phyloP scores from a whole-genome alignment of 2,113 vertebrate species.

The Phylloscopus whistleri region DNA sequence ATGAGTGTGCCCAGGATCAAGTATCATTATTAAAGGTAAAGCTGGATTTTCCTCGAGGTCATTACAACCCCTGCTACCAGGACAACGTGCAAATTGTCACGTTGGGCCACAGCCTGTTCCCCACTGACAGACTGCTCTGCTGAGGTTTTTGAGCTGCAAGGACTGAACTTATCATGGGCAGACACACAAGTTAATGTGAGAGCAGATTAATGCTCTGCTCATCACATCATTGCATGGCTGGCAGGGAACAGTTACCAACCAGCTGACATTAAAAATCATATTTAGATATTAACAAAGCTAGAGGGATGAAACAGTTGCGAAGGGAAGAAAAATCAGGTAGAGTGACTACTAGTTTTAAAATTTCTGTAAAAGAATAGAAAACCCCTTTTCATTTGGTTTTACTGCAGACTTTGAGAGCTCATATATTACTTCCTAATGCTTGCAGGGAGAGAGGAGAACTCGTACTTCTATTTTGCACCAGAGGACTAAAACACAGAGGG shows the following conservation, averaged over 20 bases:
- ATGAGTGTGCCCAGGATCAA: neutral
- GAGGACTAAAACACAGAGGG: neutral
- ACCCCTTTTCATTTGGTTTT: neutral
- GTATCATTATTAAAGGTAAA: neutral
- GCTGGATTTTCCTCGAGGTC: neutral
- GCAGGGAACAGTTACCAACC: neutral
- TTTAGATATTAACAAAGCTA: neutral
- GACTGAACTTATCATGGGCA: neutral
- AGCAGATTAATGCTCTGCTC: neutral
- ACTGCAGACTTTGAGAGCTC: neutral
- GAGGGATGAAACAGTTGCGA: neutral
- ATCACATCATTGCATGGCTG: neutral
- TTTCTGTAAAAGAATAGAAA: neutral
- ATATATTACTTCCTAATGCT: neutral
- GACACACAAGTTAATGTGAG: neutral
- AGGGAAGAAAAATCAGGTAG: neutral
- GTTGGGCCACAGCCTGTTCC: neutral
- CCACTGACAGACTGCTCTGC: neutral
- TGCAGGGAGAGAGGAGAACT: neutral
- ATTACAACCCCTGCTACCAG: neutral
- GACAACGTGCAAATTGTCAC: neutral
- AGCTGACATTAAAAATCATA: neutral
- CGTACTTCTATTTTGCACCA: rapidly evolving
- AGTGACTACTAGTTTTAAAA: neutral
- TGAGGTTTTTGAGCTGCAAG: neutral